These are phyloP conservation scores for Schizopygopsis malacanthus DNA, from an alignment of 2,797 vertebrate species.

Conservation along the genomic window DNA sequence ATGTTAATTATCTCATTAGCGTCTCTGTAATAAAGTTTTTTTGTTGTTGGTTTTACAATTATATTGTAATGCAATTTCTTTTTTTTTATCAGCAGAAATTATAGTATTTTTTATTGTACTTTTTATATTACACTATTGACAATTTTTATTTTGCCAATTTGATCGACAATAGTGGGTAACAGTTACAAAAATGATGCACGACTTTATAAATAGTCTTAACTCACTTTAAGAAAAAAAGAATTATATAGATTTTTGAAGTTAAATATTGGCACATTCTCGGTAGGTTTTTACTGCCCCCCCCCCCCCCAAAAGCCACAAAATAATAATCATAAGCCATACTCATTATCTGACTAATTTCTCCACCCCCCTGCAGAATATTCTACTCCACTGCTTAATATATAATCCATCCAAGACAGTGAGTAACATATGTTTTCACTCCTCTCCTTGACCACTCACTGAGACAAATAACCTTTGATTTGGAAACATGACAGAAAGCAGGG, in stretches of 20 bases:
- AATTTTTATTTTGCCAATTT: neutral
- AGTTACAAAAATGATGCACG: neutral
- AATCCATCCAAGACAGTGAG: slow-evolving; percentile 27
- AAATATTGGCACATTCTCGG: neutral
- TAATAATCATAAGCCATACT: too few relatives aligned
- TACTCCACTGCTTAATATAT: slow-evolving; percentile 1
- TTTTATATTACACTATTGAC: neutral
- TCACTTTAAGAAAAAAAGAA: neutral
- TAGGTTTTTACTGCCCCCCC: too few relatives aligned
- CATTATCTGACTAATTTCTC: neutral
- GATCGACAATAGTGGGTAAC: neutral
- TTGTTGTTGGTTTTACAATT: too few relatives aligned
- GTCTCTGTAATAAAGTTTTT: neutral
- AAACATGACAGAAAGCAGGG: slow-evolving; percentile 44
- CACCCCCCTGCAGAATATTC: neutral
- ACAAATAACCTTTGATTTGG: slow-evolving; percentile 49
- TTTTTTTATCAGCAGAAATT: neutral
- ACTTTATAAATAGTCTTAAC: neutral
- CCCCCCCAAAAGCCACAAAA: too few relatives aligned
- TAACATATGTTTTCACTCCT: slow-evolving; percentile 44
- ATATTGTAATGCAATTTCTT: too few relatives aligned
- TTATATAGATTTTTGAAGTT: neutral
- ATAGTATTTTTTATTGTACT: neutral
- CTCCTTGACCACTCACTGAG: slow-evolving; percentile 37
- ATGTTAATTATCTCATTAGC: neutral